Conservation (phyloP, 1,140 invertebrate genomes). For the Bombus sylvicola region DNA sequence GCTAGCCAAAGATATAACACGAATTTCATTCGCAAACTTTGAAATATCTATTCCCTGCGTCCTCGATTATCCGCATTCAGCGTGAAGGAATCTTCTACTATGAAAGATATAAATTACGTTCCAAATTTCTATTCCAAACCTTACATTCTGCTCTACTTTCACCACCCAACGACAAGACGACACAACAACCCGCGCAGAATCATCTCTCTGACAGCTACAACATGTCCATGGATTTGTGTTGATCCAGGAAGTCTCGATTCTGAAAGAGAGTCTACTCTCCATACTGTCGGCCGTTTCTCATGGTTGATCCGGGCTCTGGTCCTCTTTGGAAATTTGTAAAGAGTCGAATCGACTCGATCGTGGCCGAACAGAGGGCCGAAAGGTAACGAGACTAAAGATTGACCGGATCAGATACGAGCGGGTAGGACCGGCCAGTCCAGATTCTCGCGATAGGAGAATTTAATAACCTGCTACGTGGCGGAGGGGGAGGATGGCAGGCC, state of each 20-base stretch:
- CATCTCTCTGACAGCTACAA: neutral
- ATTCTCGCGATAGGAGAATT: constrained; percentile 82
- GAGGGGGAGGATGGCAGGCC: constrained; percentile 31
- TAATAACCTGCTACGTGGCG: constrained; percentile 80
- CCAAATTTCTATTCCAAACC: neutral
- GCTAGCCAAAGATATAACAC: no score
- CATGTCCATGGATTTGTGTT: neutral
- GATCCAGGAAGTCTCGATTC: neutral
- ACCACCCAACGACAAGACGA: neutral
- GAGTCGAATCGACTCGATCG: constrained; percentile 57
- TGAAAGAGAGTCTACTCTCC: neutral
- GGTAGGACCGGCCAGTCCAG: constrained; percentile 79
- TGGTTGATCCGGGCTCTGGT: constrained; percentile 6
- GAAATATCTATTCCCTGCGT: neutral
- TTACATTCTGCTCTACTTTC: neutral
- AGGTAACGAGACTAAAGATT: constrained; percentile 78
- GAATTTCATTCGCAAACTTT: neutral
- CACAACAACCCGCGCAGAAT: no score
- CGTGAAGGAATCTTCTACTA: no score
- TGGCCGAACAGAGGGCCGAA: constrained; percentile 56
- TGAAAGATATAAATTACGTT: neutral
- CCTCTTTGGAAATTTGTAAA: constrained; percentile 59
- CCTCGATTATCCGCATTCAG: no score
- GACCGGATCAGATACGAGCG: constrained; percentile 78
- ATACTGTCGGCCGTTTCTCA: neutral